Conservation (phyloP, 2,797 vertebrate genomes). For the Enteromius afrohamiltoni region DNA sequence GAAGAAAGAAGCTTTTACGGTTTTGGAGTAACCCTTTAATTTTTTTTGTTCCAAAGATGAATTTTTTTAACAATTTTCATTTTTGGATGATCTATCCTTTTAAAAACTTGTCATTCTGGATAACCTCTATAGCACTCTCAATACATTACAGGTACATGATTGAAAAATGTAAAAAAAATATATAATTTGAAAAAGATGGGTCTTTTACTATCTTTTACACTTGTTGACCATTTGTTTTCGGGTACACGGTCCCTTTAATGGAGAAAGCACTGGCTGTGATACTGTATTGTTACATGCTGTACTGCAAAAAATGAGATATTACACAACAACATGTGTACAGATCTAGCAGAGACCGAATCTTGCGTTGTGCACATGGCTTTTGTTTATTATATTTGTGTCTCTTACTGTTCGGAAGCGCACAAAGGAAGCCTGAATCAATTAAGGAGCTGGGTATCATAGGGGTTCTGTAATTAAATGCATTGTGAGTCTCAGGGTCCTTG, state of each 20-base stretch:
- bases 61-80: no score
- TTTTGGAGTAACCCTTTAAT: neutral
- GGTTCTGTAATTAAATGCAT: constrained; percentile 53
- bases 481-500: constrained; percentile 43
- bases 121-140: no score
- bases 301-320: neutral
- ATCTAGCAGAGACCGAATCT: neutral
- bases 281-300: neutral
- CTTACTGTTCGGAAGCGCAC: neutral
- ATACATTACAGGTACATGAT: neutral
- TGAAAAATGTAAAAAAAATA: neutral
- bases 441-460: neutral
- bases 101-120: no score
- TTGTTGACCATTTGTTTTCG: neutral
- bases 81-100: no score
- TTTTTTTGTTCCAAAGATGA: no score
- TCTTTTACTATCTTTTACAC: neutral
- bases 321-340: neutral
- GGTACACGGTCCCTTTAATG: neutral
- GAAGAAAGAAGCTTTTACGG: neutral
- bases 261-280: neutral
- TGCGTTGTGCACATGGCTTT: constrained; percentile 1
- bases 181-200: no score
- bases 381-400: constrained; percentile 22
- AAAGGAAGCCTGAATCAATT: constrained; percentile 30